Evolutionary conservation across 2,113 vertebrate genomes (phyloP).

Genomic region (Chaetura pelagica): DNA sequence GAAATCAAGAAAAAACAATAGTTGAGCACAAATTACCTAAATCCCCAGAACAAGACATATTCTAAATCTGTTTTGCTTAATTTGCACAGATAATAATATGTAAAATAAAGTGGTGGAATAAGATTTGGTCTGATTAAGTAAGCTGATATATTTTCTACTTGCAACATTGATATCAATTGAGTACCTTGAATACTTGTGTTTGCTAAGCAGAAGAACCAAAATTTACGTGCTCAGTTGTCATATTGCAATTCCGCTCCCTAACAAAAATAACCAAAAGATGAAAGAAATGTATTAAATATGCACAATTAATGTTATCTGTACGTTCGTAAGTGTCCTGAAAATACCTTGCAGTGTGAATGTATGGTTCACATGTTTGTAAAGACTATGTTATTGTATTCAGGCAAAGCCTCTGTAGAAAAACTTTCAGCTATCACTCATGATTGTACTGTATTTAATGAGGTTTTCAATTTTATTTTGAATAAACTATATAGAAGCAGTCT

Average conservation of each 20-base stretch:
- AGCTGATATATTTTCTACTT: background rate
- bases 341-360: background rate
- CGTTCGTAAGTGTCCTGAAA: background rate
- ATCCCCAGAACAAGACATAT: fast-evolving
- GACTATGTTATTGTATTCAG: background rate
- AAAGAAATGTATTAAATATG: background rate
- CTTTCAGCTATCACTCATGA: background rate
- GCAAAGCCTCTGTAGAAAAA: background rate
- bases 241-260: background rate
- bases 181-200: background rate
- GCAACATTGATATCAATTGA: background rate
- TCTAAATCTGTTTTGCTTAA: background rate
- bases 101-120: background rate
- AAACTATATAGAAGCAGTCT: background rate
- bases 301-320: background rate
- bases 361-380: background rate
- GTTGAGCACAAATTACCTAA: background rate
- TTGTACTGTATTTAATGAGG: background rate
- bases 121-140: background rate
- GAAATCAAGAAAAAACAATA: background rate
- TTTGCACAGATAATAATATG: background rate
- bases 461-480: conserved; percentile 7
- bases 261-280: background rate
- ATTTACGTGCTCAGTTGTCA: background rate
- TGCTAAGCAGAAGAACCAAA: background rate